phyloP scores from a whole-genome alignment of 35 echinoderm and acorn worm species.

The Hemicentrotus pulcherrimus region DNA sequence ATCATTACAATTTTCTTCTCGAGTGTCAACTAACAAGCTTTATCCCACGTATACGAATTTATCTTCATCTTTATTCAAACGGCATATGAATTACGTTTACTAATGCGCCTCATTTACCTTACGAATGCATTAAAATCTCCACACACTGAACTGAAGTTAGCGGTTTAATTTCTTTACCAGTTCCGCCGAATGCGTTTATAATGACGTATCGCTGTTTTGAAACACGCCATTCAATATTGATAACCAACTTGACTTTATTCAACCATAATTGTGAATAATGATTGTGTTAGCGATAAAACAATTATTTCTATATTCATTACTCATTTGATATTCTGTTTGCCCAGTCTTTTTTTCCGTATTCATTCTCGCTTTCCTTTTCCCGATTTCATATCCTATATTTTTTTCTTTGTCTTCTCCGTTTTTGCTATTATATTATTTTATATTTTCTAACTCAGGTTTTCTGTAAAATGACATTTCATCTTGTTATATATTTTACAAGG shows the following conservation, averaged over 20 bases:
- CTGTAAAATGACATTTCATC: no score
- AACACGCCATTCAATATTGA: constrained; percentile 3
- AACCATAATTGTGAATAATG: not conserved
- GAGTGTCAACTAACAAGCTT: not conserved
- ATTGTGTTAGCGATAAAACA: not conserved
- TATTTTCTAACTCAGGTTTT: no score
- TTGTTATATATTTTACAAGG: no score
- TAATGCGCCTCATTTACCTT: not conserved
- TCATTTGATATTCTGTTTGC: not conserved
- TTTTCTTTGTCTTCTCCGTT: no score
- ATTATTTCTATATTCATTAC: not conserved
- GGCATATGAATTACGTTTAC: not conserved
- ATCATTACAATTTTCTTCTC: not conserved
- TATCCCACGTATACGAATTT: not conserved
- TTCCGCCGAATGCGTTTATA: not conserved
- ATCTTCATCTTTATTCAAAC: constrained; percentile 1
- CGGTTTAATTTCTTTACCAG: constrained; percentile 3
- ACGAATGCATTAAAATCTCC: not conserved
- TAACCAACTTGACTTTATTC: not conserved
- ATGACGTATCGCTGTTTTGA: not conserved
- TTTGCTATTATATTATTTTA: no score
- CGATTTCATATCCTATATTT: no score
- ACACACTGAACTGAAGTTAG: not conserved
- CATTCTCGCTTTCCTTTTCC: no score
- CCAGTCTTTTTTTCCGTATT: not conserved